Evolutionary conservation across 2,113 vertebrate genomes (phyloP), one percentile per base, ranked within the genome.

Genomic region (Suricata suricatta): DNA sequence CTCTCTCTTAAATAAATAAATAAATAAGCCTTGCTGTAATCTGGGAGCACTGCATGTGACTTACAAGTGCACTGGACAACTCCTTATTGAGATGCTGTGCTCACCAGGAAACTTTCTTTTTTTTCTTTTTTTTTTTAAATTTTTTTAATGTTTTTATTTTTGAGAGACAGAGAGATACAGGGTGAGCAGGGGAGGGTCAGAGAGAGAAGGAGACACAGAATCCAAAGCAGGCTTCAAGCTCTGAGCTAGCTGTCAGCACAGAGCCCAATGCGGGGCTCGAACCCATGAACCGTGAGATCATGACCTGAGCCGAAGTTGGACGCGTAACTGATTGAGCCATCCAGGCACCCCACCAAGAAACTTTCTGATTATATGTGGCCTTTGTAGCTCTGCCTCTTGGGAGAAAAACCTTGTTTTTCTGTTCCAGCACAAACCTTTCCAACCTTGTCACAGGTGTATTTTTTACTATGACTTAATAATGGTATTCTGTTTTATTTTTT

Each of bases 1-100:
- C 57, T 60, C 21, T 60, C 21, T 60, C 17, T 57, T 6, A 21
- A 60, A 60, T 60, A 23, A 60, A 60, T 60, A 23, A 60, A 60
- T 60, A 23, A 60, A 23, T 23, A 7, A 47, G 47, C 2, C 86
- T 80, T 3, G 19, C 52, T 77, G 38, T 33, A 15, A 23, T 12
- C n/a, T 33, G 5, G 19, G 29, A 47, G 12, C 7, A 11, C n/a
- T 3, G 0, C 14, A 12, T 1, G 2, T 21, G n/a, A 68, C 19
- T 69, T 69, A 11, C 64, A 81, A 47, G 25, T 14, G 2, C 9
- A 82, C 13, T 0, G 13, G 47, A 72, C 33, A 68, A 1, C 23
- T 31, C 50, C 31, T 72, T 60, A 19, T 57, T 41, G 23, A 25
- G 12, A 57, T 60, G 52, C 69, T 44, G 2, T 23, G 57, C 47